Percentiles rank a stretch among this genome's conserved stretches.
These are phyloP conservation scores for Eumaeus atala DNA, from an alignment of 1,140 invertebrate genomes.

Conservation along the genomic window DNA sequence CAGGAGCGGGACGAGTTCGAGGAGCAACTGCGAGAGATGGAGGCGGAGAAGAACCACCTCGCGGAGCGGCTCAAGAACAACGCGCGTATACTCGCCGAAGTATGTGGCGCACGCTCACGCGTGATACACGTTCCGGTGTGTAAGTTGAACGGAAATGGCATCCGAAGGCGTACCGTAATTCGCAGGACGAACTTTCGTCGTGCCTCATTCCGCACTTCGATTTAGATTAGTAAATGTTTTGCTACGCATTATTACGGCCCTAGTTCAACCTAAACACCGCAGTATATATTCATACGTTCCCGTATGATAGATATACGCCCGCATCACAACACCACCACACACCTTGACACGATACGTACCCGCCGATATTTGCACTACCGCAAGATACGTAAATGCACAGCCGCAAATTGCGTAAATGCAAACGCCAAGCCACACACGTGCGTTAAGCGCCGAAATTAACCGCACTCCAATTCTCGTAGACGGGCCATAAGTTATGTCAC, in stretches of 20 bases:
- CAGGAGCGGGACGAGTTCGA: conserved; percentile 85
- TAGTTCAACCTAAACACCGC: not conserved
- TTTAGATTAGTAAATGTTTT: no score
- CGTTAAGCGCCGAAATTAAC: not conserved
- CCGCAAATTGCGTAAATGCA: not conserved
- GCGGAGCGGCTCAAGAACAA: conserved; percentile 76
- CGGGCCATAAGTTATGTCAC: no score
- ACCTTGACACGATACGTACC: no score
- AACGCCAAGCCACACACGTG: not conserved
- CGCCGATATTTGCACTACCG: no score
- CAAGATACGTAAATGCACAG: no score
- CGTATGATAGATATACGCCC: not conserved
- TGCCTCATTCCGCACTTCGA: no score
- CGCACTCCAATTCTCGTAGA: no score
- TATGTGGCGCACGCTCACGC: conserved; percentile 15
- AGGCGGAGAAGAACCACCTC: conserved; percentile 77
- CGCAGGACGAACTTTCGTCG: no score
- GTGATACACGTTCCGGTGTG: not conserved
- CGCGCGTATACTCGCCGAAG: conserved; percentile 65
- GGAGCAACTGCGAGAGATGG: conserved; percentile 76
- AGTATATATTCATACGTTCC: not conserved
- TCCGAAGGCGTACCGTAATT: no score
- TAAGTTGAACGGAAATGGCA: no score
- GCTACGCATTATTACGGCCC: no score
- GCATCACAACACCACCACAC: no score